Percentiles rank a stretch among this genome's conserved stretches.
Conservation (phyloP, 2,113 vertebrate species). For the Myotis lucifugus region DNA sequence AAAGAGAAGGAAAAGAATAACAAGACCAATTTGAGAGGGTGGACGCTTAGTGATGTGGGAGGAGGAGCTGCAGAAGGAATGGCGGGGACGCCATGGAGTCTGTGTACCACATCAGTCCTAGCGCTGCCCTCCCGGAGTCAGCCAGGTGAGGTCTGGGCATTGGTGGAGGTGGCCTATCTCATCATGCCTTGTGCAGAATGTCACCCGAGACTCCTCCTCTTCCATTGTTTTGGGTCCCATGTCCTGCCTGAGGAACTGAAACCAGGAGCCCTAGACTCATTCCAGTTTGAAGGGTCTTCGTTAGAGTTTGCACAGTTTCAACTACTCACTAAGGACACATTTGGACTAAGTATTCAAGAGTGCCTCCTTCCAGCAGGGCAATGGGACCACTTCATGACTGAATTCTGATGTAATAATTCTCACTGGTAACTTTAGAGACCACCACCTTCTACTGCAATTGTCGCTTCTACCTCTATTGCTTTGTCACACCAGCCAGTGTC, state of each 20-base stretch:
- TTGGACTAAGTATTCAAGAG: not conserved
- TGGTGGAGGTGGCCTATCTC: rapidly evolving
- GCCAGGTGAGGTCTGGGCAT: not conserved
- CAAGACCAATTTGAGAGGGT: not conserved
- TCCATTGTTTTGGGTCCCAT: not conserved
- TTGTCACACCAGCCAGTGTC: not conserved
- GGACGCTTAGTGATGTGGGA: not conserved
- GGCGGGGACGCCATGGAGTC: rapidly evolving
- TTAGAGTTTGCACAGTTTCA: not conserved
- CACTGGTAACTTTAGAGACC: not conserved
- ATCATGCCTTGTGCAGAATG: not conserved
- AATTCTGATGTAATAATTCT: not conserved
- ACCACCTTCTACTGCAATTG: not conserved
- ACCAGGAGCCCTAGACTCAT: not conserved
- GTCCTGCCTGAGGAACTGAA: not conserved
- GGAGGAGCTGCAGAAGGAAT: not conserved
- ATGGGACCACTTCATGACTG: not conserved
- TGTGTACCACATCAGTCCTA: not conserved
- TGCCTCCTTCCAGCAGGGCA: not conserved
- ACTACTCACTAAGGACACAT: not conserved
- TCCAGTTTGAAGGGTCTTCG: not conserved
- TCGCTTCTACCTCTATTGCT: not conserved
- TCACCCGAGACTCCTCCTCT: not conserved
- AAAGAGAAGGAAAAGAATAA: not conserved
- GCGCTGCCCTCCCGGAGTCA: not conserved